These are phyloP conservation scores for Takifugu rubripes DNA, from an alignment of 2,797 vertebrate genomes.

Conservation along the genomic window DNA sequence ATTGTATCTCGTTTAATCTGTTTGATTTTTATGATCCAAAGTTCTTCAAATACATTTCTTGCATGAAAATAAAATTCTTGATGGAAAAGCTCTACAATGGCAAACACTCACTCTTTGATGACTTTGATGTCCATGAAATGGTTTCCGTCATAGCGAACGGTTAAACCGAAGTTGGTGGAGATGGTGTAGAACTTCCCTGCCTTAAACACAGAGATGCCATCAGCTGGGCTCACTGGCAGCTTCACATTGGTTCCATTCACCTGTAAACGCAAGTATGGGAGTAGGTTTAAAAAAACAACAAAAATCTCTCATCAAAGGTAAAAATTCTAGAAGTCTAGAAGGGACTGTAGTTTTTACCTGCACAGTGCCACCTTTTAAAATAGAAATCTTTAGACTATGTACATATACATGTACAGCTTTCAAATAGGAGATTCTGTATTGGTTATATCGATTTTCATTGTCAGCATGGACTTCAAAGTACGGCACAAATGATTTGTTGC, in stretches of 20 bases:
- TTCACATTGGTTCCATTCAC: conserved; percentile 72
- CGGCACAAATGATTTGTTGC: conserved; percentile 62
- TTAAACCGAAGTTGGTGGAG: conserved; percentile 72
- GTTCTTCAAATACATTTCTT: no score
- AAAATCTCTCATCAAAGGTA: neutral
- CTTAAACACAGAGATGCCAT: conserved; percentile 67
- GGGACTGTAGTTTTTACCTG: conserved; percentile 55
- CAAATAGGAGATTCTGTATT: conserved; percentile 68
- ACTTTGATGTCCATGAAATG: conserved; percentile 78
- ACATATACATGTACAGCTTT: conserved; percentile 76
- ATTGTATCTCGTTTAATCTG: no score
- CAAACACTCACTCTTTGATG: conserved; percentile 70
- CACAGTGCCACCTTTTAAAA: conserved; percentile 75
- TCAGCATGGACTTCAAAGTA: conserved; percentile 74
- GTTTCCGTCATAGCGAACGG: conserved; percentile 77
- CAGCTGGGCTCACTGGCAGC: conserved; percentile 60
- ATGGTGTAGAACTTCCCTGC: conserved; percentile 74
- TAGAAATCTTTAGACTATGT: conserved; percentile 66
- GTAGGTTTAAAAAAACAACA: neutral
- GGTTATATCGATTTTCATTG: conserved; percentile 76
- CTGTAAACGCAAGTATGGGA: conserved; percentile 33
- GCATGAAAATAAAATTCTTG: neutral
- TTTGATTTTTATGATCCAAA: no score
- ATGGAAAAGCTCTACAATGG: neutral
- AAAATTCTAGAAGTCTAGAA: neutral